Percentiles rank a stretch among this genome's conserved stretches.
Conservation (phyloP, 2,797 vertebrate genomes). For the Lepilemur ruficaudatus region DNA sequence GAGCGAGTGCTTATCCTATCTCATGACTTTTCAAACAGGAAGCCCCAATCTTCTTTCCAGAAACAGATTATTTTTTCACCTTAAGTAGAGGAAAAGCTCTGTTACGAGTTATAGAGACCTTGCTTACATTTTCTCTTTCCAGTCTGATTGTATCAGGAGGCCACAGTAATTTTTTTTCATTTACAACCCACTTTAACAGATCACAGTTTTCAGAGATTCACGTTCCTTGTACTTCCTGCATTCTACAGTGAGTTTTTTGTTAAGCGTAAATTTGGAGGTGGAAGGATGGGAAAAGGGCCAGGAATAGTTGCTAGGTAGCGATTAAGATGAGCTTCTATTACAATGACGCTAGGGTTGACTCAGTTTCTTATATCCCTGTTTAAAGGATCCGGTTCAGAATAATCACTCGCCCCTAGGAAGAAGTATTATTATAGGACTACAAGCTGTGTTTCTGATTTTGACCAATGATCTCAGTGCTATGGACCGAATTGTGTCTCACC, state of each 20-base stretch:
- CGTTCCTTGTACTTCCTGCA: neutral
- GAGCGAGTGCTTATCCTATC: neutral
- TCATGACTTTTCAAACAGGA: slow-evolving; percentile 32
- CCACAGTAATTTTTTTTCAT: neutral
- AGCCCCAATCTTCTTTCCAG: neutral
- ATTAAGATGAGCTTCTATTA: neutral
- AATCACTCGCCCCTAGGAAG: neutral
- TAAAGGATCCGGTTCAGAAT: neutral
- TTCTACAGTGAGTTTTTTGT: neutral
- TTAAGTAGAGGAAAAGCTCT: neutral
- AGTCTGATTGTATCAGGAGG: neutral
- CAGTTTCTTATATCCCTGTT: neutral
- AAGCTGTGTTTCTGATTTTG: slow-evolving; percentile 16
- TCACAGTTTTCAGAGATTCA: neutral
- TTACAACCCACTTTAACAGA: neutral
- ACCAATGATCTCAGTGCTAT: neutral
- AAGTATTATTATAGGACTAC: neutral
- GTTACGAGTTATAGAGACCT: neutral
- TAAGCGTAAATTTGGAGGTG: neutral
- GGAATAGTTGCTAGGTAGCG: neutral
- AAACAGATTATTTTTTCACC: slow-evolving; percentile 8
- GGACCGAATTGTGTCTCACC: neutral
- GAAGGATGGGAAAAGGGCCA: neutral
- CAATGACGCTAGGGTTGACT: neutral
- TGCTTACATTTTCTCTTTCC: neutral